Base-by-base conservation (phyloP, 2,797 vertebrate species). In the Sebastes paucispinis region DNA sequence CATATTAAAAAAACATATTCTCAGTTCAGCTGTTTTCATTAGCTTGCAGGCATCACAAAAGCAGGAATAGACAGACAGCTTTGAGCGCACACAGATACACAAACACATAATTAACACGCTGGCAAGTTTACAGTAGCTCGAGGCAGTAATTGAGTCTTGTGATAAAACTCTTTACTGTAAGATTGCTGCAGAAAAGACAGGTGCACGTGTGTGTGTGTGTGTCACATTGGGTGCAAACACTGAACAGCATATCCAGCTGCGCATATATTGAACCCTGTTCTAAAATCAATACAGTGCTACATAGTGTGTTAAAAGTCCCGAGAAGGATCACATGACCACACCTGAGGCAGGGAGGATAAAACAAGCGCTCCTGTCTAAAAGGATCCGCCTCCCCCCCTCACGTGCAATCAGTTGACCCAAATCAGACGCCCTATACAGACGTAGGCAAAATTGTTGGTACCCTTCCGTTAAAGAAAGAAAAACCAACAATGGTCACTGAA, bases 201-300 rank as follows among this genome's bases (percentile, higher is more conserved):
- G 84, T 91, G 87, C 24, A 10, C 79, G 36, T 75, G 52, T 57
- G 58, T 67, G 54, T 54, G 29, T 69, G 31, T 58, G 52, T 55
- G 65, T 66, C 66, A 67, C 66, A 67, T 32, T 25, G 62, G 72
- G 75, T 75, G 81, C 79, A 85, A 91, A 88, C 65, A 87, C 22
- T n/a, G 67, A 66, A 22, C 14, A 59, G 58, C 55, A 81, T 54
- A 64, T 3, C 39, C 83, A 88, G 83, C 78, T 88, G 80, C 81
- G 73, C 71, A 78, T 65, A 63, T 73, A 75, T 27, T 77, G 24
- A 81, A 52, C 2, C 11, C 14, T 54, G 22, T 9, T 71, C 36
- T 62, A 75, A 66, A 79, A 79, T 76, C 62, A 79, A 73, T 83
- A 74, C 27, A 73, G 25, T 36, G 20, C 52, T 63, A 22, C 55